Evolutionary conservation across 2,888 invertebrate genomes (phyloP), one percentile per base, ranked within the genome.

Genomic region (Anthrax anthrax): DNA sequence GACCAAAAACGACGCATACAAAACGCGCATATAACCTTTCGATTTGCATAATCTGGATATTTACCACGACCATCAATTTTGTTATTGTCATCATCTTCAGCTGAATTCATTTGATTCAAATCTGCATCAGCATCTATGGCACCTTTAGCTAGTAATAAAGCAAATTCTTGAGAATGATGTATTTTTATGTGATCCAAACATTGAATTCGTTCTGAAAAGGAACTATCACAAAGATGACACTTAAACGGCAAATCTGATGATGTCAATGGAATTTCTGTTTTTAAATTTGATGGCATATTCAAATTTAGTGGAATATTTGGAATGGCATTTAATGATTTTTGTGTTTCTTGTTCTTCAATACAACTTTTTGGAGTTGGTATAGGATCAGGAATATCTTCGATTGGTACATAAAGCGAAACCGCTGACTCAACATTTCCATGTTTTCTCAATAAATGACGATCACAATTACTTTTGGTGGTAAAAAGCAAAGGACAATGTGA

Each of bases 381-480:
- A 2, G 68, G 63, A 29, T 67, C 61, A 42, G 61, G 62, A 23
- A 71, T 68, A 48, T 69, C 68, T 47, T 67, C 62, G 3, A 72
- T 70, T n/a, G 73, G 73, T 32, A 72, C 70, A 58, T 70, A 57
- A 18, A 70, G 59, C 37, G 66, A 66, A 43, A 69, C 64, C 14
- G 69, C 69, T 2, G 67, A 65, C 50, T 69, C 69, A 3, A 69
- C 67, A 51, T 76, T 75, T 50, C 82, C 82, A 61, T 94, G 94
- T 60, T 94, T 94, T 36, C 94, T 74, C 44, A 90, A 69, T 49
- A 96, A 70, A 64, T 96, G 96, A 13, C 96, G 84, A 61, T 96
- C 96, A 64, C 96, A 90, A 69, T 96, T 96, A 10, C 94, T 94
- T 64, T 96, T 96, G 1, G 95, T 96, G 34, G 95, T 96, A 65